phyloP scores from a whole-genome alignment of 1,140 invertebrate species.

The Octopus sinensis region DNA sequence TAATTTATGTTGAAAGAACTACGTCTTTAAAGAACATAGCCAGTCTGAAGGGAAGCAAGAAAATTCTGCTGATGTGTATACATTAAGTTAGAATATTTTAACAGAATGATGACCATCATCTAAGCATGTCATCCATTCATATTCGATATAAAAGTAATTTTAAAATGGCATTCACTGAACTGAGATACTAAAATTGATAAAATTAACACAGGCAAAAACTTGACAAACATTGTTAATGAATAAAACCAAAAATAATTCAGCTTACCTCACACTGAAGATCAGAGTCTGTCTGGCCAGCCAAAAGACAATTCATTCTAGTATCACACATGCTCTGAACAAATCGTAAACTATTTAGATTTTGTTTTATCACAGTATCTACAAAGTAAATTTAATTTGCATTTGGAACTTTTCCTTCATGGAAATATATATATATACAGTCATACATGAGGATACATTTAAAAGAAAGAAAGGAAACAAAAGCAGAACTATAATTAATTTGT shows the following conservation, averaged over 20 bases:
- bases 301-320: constrained; percentile 65
- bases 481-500: neutral
- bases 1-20: neutral
- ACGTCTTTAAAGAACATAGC: too few relatives aligned
- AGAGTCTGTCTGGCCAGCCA: constrained; percentile 47
- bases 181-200: too few relatives aligned
- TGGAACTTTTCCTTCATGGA: neutral
- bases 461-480: neutral
- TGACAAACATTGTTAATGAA: too few relatives aligned
- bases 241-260: neutral
- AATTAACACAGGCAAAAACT: too few relatives aligned
- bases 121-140: too few relatives aligned
- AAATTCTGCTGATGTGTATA: too few relatives aligned
- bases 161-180: too few relatives aligned
- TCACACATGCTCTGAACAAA: constrained; percentile 78
- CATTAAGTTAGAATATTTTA: too few relatives aligned
- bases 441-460: neutral
- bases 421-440: neutral
- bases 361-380: constrained; percentile 73
- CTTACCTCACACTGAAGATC: constrained; percentile 46
- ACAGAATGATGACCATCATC: too few relatives aligned
- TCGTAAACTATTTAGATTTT: constrained; percentile 81
- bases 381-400: constrained; percentile 14
- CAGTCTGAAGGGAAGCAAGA: too few relatives aligned
- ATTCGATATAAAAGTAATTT: too few relatives aligned